A percentile compares a stretch with the other conserved stretches of the same genome.
phyloP scores from a whole-genome alignment of 2,888 invertebrate genomes.

The Aporophyla lueneburgensis region DNA sequence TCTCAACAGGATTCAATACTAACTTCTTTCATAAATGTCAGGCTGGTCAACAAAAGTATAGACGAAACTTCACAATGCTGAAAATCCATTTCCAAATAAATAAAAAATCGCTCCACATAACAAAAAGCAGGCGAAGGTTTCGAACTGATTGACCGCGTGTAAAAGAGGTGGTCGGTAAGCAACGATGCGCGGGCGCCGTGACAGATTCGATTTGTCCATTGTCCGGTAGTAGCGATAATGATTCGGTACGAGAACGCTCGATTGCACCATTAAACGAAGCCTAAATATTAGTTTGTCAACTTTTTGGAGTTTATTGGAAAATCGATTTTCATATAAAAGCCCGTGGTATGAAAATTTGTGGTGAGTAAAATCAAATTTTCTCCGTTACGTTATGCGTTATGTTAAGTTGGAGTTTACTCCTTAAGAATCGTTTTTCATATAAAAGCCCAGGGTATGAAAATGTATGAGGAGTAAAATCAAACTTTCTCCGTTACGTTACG shows the following conservation, averaged over 20 bases:
- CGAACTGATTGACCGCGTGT: conserved; percentile 37
- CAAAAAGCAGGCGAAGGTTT: conserved; percentile 5
- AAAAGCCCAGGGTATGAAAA: no score
- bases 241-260: conserved; percentile 75
- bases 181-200: conserved; percentile 75
- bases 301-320: no score
- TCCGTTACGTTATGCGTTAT: no score
- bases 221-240: conserved; percentile 79
- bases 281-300: conserved; percentile 46
- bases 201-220: conserved; percentile 85
- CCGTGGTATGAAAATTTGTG: no score
- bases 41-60: not conserved
- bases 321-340: no score
- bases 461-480: no score
- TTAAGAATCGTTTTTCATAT: no score
- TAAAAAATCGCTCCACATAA: not conserved
- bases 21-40: no score
- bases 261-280: conserved; percentile 55
- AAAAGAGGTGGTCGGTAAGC: conserved; percentile 47
- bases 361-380: no score
- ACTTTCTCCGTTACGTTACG: no score
- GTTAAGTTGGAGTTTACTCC: no score
- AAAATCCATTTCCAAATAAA: not conserved
- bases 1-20: no score
- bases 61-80: not conserved